phyloP scores from a whole-genome alignment of 2,797 vertebrate species.

The Huso huso region DNA sequence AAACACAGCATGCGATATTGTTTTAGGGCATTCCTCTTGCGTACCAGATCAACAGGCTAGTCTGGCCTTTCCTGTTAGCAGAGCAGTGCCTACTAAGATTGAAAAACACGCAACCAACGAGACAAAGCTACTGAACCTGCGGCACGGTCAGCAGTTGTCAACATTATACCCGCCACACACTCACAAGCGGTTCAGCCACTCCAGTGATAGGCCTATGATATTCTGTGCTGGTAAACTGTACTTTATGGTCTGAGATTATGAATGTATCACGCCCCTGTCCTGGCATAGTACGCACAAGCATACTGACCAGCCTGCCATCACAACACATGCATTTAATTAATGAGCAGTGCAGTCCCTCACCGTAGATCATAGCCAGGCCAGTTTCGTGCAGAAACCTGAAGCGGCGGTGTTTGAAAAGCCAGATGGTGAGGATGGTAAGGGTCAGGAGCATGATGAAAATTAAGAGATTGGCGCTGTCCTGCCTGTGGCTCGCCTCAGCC shows the following conservation, averaged over 20 bases:
- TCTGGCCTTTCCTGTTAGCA: too few relatives aligned
- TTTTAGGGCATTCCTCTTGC: too few relatives aligned
- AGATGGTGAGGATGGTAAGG: slow-evolving; percentile 86
- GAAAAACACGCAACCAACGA: too few relatives aligned
- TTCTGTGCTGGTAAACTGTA: too few relatives aligned
- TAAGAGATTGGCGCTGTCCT: slow-evolving; percentile 84
- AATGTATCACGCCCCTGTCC: neutral
- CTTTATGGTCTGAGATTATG: slow-evolving; percentile 17
- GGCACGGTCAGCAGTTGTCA: too few relatives aligned
- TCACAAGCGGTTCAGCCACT: neutral
- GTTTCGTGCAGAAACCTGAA: slow-evolving; percentile 87
- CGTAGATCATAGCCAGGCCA: slow-evolving; percentile 90
- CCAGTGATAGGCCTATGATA: neutral
- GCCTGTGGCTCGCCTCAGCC: slow-evolving; percentile 80
- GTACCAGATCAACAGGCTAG: too few relatives aligned
- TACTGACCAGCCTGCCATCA: too few relatives aligned
- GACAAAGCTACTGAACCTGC: too few relatives aligned
- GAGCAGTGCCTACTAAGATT: too few relatives aligned
- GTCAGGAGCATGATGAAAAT: slow-evolving; percentile 88
- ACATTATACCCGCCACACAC: too few relatives aligned
- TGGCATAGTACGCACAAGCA: slow-evolving; percentile 11
- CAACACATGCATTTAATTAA: too few relatives aligned
- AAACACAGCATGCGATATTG: too few relatives aligned
- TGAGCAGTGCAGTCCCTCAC: slow-evolving; percentile 45
- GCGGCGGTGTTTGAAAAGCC: slow-evolving; percentile 84